Evolutionary conservation across 1,140 invertebrate genomes (phyloP), one percentile per base, ranked within the genome.

Genomic region (Lordiphosa clarofinis): DNA sequence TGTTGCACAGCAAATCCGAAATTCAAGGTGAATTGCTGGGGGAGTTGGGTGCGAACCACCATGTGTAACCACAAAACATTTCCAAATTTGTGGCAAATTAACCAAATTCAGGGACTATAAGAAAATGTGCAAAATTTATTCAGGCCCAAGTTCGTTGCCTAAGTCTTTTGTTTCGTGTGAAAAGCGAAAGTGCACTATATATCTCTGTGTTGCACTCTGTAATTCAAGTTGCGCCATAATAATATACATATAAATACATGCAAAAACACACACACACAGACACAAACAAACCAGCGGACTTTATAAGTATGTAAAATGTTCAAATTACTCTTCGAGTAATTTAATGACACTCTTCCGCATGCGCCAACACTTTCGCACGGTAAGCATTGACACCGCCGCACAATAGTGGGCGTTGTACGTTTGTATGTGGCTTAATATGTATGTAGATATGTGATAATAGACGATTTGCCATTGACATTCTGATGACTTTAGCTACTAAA

Each of bases 301-400:
- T 28, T 31, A 31, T 31, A 31, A 31, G 33, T 53, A 43, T 28
- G 28, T 56, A 58, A 47, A 49, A 63, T 49, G 53, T 57, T 79
- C 50, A 66, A 42, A 66, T 79, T 71, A 79, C 66, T 66, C 33
- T 47, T 46, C 49, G 33, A 56, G 56, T 72, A 64, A 82, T 82
- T 75, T 72, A 72, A 76, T 69, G 56, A 68, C 50, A 54, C 50
- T 70, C 67, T 82, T 81, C 76, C 76, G 76, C 65, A 37, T 79
- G 49, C 31, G 12, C 43, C 57, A 46, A 49, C 38, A 54, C 37
- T 71, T 81, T 79, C 70, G 33, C 74, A 73, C 73, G 59, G 47
- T 56, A 67, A 50, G 43, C 73, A 63, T 73, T 78, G 60, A 69
- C 59, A 52, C 39, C 19, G 48, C 47, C 49, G 35, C 35, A 33